Percentiles rank a stretch among this genome's conserved stretches.
These are phyloP conservation scores for Teleogryllus occipitalis DNA, from an alignment of 1,140 invertebrate species.

Conservation along the genomic window DNA sequence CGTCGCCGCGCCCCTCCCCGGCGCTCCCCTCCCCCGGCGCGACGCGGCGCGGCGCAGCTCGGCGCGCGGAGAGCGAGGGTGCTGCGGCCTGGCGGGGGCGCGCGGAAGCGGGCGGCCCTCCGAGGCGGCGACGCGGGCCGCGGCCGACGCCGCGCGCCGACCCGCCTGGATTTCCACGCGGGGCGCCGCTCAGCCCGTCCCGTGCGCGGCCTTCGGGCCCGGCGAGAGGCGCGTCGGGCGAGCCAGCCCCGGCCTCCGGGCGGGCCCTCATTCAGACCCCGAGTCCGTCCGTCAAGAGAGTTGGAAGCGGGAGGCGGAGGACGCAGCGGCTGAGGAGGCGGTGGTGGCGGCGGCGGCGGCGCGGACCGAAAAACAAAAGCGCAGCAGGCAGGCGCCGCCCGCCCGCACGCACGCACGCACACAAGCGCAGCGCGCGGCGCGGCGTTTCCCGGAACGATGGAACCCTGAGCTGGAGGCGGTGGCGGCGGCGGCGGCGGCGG, in stretches of 20 bases:
- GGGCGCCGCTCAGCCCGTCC: neutral
- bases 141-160: neutral
- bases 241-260: neutral
- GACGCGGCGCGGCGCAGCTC: too few species aligned
- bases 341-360: too few species aligned
- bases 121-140: too few species aligned
- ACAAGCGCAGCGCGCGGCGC: neutral
- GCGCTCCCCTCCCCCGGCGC: neutral
- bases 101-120: too few species aligned
- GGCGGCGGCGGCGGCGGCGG: too few species aligned
- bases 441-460: neutral
- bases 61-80: too few species aligned
- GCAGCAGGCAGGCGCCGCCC: neutral
- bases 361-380: neutral
- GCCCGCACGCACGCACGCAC: neutral
- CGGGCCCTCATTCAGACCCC: neutral
- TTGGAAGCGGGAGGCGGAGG: neutral
- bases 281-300: neutral
- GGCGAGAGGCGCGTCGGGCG: too few species aligned
- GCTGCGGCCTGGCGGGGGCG: too few species aligned
- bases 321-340: neutral
- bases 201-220: neutral
- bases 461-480: neutral
- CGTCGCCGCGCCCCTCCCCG: neutral
- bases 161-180: too few species aligned